Conservation (phyloP, 2,113 vertebrate genomes). For the Heterochromis multidens region DNA sequence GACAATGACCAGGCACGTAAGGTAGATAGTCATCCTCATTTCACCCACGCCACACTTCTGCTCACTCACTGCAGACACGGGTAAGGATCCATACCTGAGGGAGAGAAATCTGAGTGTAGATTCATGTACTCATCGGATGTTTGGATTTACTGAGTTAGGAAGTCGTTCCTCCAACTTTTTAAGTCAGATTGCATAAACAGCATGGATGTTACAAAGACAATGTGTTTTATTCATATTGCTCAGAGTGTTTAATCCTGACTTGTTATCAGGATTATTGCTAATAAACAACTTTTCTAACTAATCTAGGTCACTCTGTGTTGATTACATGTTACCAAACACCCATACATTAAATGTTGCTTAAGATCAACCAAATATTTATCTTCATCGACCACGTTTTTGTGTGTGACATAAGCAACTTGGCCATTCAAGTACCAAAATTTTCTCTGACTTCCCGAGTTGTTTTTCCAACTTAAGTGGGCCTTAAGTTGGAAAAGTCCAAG, state of each 20-base stretch:
- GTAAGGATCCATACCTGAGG: conserved; percentile 2
- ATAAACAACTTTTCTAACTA: background rate
- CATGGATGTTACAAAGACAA: background rate
- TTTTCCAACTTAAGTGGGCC: background rate
- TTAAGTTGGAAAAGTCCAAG: background rate
- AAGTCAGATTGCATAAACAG: background rate
- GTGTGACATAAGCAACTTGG: background rate
- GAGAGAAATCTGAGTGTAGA: background rate
- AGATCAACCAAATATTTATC: background rate
- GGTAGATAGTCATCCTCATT: conserved; percentile 70
- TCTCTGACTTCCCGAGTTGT: background rate
- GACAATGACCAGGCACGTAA: conserved; percentile 94
- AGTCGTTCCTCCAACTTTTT: background rate
- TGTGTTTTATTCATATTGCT: background rate
- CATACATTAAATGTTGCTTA: background rate
- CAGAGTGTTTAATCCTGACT: background rate
- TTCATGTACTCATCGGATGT: background rate
- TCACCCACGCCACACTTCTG: conserved; percentile 4
- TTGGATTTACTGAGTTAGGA: background rate
- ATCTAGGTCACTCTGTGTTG: background rate
- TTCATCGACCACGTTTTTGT: background rate
- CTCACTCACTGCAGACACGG: conserved; percentile 4
- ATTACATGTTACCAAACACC: background rate
- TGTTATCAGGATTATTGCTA: background rate
- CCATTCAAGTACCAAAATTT: background rate